Evolutionary conservation across 2,113 vertebrate genomes (phyloP), one percentile per base, ranked within the genome.

Genomic region (Amazona vittata): DNA sequence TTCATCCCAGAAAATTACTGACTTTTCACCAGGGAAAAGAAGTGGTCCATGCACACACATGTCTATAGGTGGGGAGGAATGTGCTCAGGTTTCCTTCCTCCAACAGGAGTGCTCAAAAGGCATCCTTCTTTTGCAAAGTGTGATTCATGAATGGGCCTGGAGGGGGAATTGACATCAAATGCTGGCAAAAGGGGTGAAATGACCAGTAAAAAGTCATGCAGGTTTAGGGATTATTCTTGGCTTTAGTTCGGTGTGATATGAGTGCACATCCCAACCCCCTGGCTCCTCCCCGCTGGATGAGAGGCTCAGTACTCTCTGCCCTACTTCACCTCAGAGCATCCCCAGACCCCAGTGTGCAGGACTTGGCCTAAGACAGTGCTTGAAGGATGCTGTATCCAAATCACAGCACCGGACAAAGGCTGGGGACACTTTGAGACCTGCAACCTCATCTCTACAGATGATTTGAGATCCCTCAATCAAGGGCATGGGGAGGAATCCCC

Each of bases 21-120:
- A 33, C 44, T 93, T 89, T 33, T 92, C 49, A 25, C 43, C 47
- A 64, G 74, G 78, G 70, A 65, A 82, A 83, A 79, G 47, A 33
- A 71, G 20, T 3, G 22, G 10, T 20, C 77, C 22, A 15, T 44
- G 68, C 80, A 67, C 10, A 1, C 44, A 3, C 5, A 43, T 50
- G 65, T 13, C n/a, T n/a, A 55, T 16, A 21, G 29, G 60, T 12
- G 69, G 21, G 33, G 37, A 37, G 18, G 50, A 52, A 31, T 8
- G 50, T 4, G 15, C 52, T 31, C 2, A 3, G 5, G 8, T n/a
- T 68, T 49, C 39, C 64, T 77, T 47, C 44, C 74, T 73, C 67
- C 39, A 11, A 24, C 62, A 59, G 43, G 16, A 33, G 35, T 60
- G 22, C 69, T 83, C 49, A n/a, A n/a, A 91, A 73, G 9, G 39